Conservation (phyloP, 1,140 invertebrate genomes). For the Micrasema minimum region DNA sequence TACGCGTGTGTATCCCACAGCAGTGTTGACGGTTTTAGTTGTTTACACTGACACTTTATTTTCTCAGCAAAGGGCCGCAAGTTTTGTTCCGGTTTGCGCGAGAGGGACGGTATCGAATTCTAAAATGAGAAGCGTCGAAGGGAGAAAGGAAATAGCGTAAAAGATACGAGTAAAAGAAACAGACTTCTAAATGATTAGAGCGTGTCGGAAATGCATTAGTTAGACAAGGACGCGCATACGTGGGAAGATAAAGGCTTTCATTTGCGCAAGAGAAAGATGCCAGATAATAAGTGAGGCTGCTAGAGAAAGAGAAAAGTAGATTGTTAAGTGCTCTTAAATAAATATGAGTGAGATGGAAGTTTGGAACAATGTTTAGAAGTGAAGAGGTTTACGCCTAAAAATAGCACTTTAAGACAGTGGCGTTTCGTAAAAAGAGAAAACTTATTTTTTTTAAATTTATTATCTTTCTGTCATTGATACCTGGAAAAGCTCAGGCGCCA, state of each 20-base stretch:
- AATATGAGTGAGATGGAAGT: neutral
- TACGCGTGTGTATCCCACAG: too few relatives aligned
- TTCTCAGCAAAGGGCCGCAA: neutral
- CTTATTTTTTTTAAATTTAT: too few relatives aligned
- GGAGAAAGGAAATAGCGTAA: neutral
- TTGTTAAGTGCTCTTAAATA: slow-evolving; percentile 28
- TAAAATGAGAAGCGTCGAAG: neutral
- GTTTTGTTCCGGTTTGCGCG: slow-evolving; percentile 25
- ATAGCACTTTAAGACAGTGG: too few relatives aligned
- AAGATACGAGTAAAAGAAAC: neutral
- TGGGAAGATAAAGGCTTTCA: neutral
- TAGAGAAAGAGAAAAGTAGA: neutral
- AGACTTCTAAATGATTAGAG: neutral
- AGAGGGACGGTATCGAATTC: neutral
- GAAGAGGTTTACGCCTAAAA: too few relatives aligned
- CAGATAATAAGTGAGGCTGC: neutral
- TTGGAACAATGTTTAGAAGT: too few relatives aligned
- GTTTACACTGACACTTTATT: too few relatives aligned
- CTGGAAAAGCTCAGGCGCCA: too few relatives aligned
- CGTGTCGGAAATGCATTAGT: slow-evolving; percentile 15
- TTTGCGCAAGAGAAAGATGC: neutral
- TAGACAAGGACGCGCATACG: neutral
- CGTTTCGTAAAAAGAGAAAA: too few relatives aligned
- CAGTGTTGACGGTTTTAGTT: too few relatives aligned
- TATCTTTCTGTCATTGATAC: too few relatives aligned